Evolutionary conservation across 1,140 invertebrate species (phyloP), one percentile per base, ranked within the genome.

Genomic region (Colletes latitarsis): DNA sequence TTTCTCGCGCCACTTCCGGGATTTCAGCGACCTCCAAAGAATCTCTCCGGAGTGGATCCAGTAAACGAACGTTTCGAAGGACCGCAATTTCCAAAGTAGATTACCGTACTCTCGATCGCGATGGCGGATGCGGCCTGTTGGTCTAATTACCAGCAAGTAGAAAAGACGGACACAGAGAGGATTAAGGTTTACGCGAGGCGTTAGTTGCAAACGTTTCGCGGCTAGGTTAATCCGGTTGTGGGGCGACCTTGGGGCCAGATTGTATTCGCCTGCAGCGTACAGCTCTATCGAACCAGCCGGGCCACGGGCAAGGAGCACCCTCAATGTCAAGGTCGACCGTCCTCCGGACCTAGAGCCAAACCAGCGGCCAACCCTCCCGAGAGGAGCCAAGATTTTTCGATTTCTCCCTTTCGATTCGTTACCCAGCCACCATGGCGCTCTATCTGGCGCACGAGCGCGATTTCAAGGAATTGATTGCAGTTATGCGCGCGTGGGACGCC

Each of bases 281-380:
- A 82, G 90, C 91, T 91, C 78, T 92, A 92, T 92, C 88, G 91
- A 92, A 91, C 91, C 83, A 86, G 62, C 82, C 83, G 88, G 86
- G 86, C 88, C 87, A 89, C 86, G 87, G 87, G 86, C 88, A 91
- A 67, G 76, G 88, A 83, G 84, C 78, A 62, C 84, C 76, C 85
- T 89, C 89, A 92, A 91, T 92, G 90, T 92, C 89, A 92, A 87
- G 91, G 91, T 89, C 89, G 75, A 41, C 63, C 67, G 57, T 74
- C 64, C 43, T 14, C 53, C 76, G 60, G 77, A 63, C 62, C 52
- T 14, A 30, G 6, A 30, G n/a, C 41, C 55, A 9, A 21, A 69
- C 68, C 49, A 1, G 0, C 41, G 53, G 53, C 17, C 46, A 62
- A 19, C 15, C 17, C 12, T 53, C 43, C 43, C 6, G 14, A 14